Base-by-base conservation (phyloP, 1,140 invertebrate genomes). In the Metopolophium dirhodum region DNA sequence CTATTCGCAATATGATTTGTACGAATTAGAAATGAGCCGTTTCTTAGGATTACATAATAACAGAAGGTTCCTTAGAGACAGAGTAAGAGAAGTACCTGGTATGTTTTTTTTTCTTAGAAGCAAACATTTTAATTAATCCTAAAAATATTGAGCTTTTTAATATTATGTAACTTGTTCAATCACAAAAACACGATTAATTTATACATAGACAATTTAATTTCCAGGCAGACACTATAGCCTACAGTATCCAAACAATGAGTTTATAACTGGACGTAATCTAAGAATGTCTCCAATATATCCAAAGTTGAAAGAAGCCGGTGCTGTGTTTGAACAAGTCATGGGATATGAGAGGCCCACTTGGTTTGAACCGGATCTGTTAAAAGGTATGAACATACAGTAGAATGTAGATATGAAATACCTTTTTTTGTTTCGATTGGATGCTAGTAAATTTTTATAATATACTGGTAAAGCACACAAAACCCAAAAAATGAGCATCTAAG, bases 291-390 rank as follows among this genome's bases (percentile, higher is more conserved):
- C 99, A 0, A 98, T 99, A 94, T 99, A 99, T 96, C 98, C 99
- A 4, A 97, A 98, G 94, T 95, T 99, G 2, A 96, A 97, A 95
- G 97, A 98, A 95, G 97, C 97, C 61, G 99, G 99, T 1, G 99
- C 98, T n/a, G 97, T 99, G 23, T 99, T 99, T 96, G 98, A 98
- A 20, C 99, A 99, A 95, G 98, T 98, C 49, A 99, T 99, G 98
- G 99, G 99, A 3, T 99, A 99, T 95, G 99, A 99, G 95, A 96
- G 99, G 94, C 98, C 99, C 1, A 97, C 98, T 68, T 99, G 98
- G 97, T 99, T 99, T 95, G 97, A 98, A 94, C 95, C 95, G 49
- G 83, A 85, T 26, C 47, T 93, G 49, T 54, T 87, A 9, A 82
- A 86, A 54, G 82, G 91, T 93, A 86, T 30, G 82, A 7, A 77